Conservation (phyloP, 64 coral and sea anemone species). For the Actinia equina region DNA sequence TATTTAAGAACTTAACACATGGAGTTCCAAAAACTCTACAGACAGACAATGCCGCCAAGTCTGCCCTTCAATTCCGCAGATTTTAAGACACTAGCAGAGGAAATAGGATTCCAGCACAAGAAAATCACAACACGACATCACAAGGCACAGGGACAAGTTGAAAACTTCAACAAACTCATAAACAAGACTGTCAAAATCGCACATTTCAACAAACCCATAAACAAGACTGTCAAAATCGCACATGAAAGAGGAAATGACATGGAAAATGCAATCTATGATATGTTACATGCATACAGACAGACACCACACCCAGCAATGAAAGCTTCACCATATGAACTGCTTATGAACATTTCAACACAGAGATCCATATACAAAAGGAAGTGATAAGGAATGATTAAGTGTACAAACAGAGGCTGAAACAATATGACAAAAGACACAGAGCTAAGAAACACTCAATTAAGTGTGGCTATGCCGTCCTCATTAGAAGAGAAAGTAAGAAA, state of each 20-base stretch:
- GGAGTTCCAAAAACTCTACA: conserved; percentile 40
- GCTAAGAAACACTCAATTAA: conserved; percentile 34
- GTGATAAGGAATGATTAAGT: not conserved
- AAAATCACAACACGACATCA: conserved; percentile 29
- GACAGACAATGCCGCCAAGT: conserved; percentile 51
- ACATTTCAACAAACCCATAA: conserved; percentile 43
- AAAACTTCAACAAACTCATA: conserved; percentile 45
- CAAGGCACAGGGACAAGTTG: conserved; percentile 56
- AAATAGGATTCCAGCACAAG: conserved; percentile 49
- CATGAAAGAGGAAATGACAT: not conserved
- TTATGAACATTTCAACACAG: conserved; percentile 16
- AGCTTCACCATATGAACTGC: conserved; percentile 29
- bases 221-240: conserved; percentile 55
- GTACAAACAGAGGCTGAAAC: conserved; percentile 18
- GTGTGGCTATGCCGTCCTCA: conserved; percentile 32
- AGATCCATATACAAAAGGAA: not conserved
- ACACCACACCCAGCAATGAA: conserved; percentile 41
- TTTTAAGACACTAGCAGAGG: conserved; percentile 24
- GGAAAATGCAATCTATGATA: conserved; percentile 29
- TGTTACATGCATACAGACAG: conserved; percentile 38
- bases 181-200: conserved; percentile 56
- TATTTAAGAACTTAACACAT: conserved; percentile 31
- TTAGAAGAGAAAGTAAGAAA: conserved; percentile 51
- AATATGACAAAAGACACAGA: conserved; percentile 49
- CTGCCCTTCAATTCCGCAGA: conserved; percentile 49